Evolutionary conservation across 2,113 vertebrate genomes (phyloP).

Genomic region (Eretmochelys imbricata): DNA sequence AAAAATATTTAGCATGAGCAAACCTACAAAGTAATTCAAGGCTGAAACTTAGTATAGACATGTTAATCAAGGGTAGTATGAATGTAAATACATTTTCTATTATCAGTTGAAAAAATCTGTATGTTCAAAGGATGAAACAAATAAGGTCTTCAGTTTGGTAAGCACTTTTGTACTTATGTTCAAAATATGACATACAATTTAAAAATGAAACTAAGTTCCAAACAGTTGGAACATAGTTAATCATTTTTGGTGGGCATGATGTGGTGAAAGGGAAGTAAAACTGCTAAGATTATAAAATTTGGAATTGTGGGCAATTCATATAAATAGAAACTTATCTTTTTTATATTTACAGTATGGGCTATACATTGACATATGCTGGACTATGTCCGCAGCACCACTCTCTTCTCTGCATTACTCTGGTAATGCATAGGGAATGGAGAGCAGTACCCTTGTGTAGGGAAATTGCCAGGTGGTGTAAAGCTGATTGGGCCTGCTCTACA

Average conservation of each 20-base stretch:
- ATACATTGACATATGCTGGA: neutral
- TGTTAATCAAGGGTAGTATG: neutral
- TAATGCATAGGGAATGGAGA: neutral
- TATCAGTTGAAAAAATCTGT: neutral
- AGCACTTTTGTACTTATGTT: neutral
- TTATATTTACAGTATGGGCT: neutral
- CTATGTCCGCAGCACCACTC: neutral
- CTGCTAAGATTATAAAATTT: neutral
- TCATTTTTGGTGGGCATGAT: neutral
- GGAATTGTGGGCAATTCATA: neutral
- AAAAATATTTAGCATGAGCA: neutral
- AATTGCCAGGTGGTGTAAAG: neutral
- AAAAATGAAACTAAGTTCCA: neutral
- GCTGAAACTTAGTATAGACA: neutral
- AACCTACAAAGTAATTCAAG: neutral
- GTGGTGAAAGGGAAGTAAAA: neutral
- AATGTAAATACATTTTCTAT: neutral
- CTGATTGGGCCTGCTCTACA: neutral
- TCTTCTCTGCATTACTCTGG: neutral
- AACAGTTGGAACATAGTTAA: neutral
- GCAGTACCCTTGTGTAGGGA: neutral
- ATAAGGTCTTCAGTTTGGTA: fast-evolving
- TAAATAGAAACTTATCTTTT: neutral
- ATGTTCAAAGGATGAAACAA: neutral
- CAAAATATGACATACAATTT: neutral